These are phyloP conservation scores for Ditylenchus dipsaci DNA, from an alignment of 1,140 invertebrate species.

Conservation along the genomic window DNA sequence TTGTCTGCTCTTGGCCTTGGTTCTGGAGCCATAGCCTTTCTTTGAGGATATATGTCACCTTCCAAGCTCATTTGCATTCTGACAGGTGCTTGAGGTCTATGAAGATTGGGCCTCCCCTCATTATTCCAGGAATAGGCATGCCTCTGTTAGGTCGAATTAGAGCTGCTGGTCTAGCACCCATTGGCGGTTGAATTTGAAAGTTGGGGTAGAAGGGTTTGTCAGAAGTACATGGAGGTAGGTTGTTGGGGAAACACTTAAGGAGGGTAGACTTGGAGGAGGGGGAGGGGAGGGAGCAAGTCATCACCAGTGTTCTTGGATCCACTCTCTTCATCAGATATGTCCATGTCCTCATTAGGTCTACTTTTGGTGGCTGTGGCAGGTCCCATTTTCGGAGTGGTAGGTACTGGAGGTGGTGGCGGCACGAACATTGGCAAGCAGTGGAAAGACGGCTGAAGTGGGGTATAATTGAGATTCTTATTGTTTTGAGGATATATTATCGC, in stretches of 20 bases:
- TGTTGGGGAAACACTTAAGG: neutral
- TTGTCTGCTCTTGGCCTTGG: too few relatives aligned
- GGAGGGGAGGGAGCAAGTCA: constrained; percentile 1
- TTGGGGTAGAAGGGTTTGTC: neutral
- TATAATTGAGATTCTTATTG: neutral
- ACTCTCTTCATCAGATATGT: neutral
- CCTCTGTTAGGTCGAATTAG: too few relatives aligned
- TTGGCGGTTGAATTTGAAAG: neutral
- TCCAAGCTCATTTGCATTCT: too few relatives aligned
- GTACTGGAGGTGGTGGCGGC: neutral
- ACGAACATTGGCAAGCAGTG: neutral
- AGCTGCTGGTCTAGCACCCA: too few relatives aligned
- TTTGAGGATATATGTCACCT: too few relatives aligned
- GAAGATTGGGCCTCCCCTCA: too few relatives aligned
- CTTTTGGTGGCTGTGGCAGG: neutral
- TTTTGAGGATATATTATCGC: neutral
- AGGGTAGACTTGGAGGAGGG: neutral
- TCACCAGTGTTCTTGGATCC: neutral
- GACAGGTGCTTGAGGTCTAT: too few relatives aligned
- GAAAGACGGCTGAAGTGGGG: neutral
- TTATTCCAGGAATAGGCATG: too few relatives aligned
- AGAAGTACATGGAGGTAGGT: too few relatives aligned
- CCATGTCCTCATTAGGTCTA: constrained; percentile 1
- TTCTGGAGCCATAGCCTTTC: too few relatives aligned
- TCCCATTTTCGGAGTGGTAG: neutral